Evolutionary conservation across 2,113 vertebrate species (phyloP).

Genomic region (Salvelinus fontinalis): DNA sequence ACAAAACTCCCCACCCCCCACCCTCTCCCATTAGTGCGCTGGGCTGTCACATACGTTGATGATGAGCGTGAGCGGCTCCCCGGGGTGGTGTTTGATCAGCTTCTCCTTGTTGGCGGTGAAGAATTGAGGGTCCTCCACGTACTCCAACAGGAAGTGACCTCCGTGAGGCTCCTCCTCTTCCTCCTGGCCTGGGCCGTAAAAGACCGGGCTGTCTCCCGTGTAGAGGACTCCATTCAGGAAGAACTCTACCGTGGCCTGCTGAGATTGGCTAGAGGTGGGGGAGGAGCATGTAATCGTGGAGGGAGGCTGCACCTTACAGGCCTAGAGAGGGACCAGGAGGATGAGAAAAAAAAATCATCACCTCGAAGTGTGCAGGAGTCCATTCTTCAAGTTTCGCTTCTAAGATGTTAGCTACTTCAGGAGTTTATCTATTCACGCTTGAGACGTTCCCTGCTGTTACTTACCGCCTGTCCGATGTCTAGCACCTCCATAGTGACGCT

Average conservation of each 20-base stretch:
- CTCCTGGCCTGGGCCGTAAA: conserved; percentile 62
- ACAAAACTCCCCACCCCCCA: too few species aligned
- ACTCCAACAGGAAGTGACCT: conserved; percentile 85
- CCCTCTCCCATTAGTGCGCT: not conserved
- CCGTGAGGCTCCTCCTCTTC: conserved; percentile 72
- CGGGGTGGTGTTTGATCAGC: conserved; percentile 94
- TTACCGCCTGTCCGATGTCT: conserved; percentile 81
- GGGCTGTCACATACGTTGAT: conserved; percentile 83
- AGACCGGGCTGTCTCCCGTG: conserved; percentile 55
- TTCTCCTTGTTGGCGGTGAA: conserved; percentile 93
- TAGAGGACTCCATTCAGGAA: conserved; percentile 84
- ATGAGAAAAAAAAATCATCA: not conserved
- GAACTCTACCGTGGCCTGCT: conserved; percentile 79
- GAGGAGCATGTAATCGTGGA: conserved; percentile 85
- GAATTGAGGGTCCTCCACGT: conserved; percentile 92
- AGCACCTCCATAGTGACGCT: conserved; percentile 84
- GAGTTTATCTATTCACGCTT: too few species aligned
- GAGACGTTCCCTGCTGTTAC: conserved; percentile 35
- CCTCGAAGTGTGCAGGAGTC: too few species aligned
- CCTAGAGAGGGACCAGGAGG: conserved; percentile 62
- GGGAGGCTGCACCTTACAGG: conserved; percentile 78
- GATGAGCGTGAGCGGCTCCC: conserved; percentile 91
- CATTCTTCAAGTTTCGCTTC: too few species aligned
- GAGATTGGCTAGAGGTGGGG: conserved; percentile 78
- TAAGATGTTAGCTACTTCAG: not conserved